These are phyloP conservation scores for Caerostris extrusa DNA, from an alignment of 1,140 invertebrate species.

Conservation along the genomic window DNA sequence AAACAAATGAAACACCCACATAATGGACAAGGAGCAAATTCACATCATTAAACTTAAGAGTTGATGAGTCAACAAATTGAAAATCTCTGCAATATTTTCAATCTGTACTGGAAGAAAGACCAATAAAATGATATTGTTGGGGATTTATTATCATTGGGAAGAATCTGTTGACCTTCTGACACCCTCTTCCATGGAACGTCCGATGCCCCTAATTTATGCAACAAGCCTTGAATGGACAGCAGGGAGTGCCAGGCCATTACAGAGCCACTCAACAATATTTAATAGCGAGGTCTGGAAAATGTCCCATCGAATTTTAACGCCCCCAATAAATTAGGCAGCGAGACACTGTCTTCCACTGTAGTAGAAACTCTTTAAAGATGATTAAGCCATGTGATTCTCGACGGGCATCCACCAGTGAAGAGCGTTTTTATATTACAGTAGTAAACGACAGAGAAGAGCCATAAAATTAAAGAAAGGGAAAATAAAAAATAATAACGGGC, in stretches of 20 bases:
- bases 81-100: not conserved
- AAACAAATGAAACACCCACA: too few species aligned
- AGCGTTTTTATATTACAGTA: constrained; percentile 64
- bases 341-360: constrained; percentile 1
- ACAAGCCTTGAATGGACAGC: not conserved
- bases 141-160: not conserved
- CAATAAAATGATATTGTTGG: not conserved
- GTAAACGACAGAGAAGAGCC: constrained; percentile 33
- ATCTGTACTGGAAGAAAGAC: not conserved
- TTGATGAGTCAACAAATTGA: not conserved
- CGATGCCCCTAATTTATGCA: constrained; percentile 16
- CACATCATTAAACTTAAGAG: not conserved
- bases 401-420: constrained; percentile 7
- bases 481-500: not conserved
- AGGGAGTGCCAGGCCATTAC: constrained; percentile 32
- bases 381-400: constrained; percentile 41
- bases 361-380: constrained; percentile 27
- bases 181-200: not conserved
- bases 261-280: constrained; percentile 25
- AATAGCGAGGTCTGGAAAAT: constrained; percentile 27
- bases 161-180: constrained; percentile 14
- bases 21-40: not conserved
- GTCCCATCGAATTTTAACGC: constrained; percentile 23
- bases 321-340: constrained; percentile 12
- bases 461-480: not conserved